Evolutionary conservation across 2,888 invertebrate species (phyloP).

Genomic region (Augochlorella aurata): DNA sequence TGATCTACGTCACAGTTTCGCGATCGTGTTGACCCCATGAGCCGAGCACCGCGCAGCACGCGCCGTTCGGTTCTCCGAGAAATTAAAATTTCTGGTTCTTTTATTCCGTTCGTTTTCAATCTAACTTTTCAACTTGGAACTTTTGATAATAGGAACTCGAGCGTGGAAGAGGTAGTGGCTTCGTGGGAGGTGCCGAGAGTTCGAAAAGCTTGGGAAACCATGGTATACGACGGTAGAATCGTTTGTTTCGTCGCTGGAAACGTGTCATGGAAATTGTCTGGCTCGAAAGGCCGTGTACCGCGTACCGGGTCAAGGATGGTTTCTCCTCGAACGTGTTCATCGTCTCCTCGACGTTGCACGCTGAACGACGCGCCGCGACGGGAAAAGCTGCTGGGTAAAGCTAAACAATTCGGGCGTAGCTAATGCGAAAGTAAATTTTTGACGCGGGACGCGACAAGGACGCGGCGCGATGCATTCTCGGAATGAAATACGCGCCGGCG

Average conservation of each 20-base stretch:
- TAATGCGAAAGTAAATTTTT: not conserved
- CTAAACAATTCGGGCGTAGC: not conserved
- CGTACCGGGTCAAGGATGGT: slow-evolving; percentile 50
- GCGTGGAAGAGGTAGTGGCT: not conserved
- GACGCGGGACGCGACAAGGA: not conserved
- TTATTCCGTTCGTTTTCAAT: not conserved
- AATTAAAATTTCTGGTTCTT: not conserved
- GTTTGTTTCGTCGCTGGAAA: not conserved
- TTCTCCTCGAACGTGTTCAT: slow-evolving; percentile 26
- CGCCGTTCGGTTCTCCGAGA: not conserved
- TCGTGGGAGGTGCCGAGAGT: not conserved
- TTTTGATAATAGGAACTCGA: not conserved
- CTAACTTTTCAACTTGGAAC: not conserved
- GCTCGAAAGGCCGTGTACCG: not conserved
- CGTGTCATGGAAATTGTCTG: slow-evolving; percentile 8
- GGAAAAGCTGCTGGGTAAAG: not conserved
- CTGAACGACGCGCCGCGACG: not conserved
- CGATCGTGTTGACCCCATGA: no score
- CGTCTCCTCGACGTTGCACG: not conserved
- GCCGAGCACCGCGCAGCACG: not conserved
- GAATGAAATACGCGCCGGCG: not conserved
- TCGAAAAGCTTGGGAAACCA: not conserved
- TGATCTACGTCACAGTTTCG: not conserved
- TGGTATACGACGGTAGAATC: not conserved
- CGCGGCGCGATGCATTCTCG: not conserved